Percentiles rank a stretch among this genome's conserved stretches.
These are phyloP conservation scores for Chorisops tibialis DNA, from an alignment of 2,888 invertebrate species.

Conservation along the genomic window DNA sequence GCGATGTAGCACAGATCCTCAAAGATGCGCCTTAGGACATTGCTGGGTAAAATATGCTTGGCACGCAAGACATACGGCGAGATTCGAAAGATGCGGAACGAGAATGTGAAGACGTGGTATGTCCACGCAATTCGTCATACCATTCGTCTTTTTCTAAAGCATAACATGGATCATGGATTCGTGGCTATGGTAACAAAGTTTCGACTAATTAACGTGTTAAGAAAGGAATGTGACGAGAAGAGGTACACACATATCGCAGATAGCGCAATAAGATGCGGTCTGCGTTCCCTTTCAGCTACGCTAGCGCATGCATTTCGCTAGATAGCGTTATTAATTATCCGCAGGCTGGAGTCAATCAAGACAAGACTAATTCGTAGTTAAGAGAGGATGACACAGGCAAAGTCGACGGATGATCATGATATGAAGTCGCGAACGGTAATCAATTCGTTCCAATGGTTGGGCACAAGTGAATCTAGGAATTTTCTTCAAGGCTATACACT, in stretches of 20 bases:
- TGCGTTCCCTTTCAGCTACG: no score
- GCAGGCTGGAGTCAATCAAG: constrained; percentile 4
- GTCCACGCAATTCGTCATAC: background rate
- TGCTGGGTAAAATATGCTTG: no score
- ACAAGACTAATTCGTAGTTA: constrained; percentile 17
- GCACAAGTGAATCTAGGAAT: background rate
- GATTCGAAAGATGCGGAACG: no score
- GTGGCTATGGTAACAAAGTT: constrained; percentile 9
- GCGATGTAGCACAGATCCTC: no score
- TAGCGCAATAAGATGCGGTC: no score
- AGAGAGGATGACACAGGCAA: background rate
- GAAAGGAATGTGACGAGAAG: constrained; percentile 8
- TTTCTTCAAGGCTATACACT: no score
- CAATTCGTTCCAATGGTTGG: constrained; percentile 3
- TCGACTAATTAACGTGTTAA: constrained; percentile 22
- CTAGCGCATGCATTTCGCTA: no score
- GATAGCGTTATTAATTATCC: no score
- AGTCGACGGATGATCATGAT: background rate
- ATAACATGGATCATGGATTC: background rate
- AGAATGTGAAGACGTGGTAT: background rate
- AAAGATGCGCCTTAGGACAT: no score
- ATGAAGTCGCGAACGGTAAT: background rate
- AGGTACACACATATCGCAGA: no score
- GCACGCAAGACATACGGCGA: no score
- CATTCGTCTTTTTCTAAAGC: background rate